Evolutionary conservation across 2,113 vertebrate species (phyloP).

Genomic region (Tetraodon nigroviridis): DNA sequence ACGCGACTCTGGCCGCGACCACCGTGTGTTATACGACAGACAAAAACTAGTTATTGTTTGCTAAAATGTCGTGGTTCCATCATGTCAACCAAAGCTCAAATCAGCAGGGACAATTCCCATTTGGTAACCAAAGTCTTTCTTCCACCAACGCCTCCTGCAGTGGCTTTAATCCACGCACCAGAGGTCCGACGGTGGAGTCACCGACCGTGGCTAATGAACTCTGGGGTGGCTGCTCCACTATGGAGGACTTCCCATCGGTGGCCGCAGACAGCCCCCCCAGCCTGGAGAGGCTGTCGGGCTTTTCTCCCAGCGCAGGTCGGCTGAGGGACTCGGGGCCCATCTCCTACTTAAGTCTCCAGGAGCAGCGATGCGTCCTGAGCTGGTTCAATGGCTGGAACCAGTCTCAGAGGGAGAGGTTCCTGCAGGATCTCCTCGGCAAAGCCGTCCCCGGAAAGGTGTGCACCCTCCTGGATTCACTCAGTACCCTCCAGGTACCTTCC

Average conservation of each 20-base stretch:
- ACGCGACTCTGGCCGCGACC: too few relatives aligned
- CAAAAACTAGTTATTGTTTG: background rate
- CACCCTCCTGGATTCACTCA: constrained; percentile 80
- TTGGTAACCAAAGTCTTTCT: constrained; percentile 22
- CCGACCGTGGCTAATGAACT: constrained; percentile 8
- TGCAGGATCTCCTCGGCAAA: constrained; percentile 83
- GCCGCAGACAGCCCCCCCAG: constrained; percentile 52
- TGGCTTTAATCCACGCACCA: constrained; percentile 12
- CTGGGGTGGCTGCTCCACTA: constrained; percentile 26
- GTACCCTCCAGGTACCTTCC: constrained; percentile 74
- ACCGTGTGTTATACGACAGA: too few relatives aligned
- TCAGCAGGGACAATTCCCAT: constrained; percentile 25
- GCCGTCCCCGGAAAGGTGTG: constrained; percentile 86
- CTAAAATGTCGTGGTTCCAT: constrained; percentile 70
- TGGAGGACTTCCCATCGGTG: constrained; percentile 47
- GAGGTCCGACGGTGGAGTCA: constrained; percentile 4
- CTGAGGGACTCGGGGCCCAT: constrained; percentile 53
- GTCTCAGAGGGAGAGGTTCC: constrained; percentile 77
- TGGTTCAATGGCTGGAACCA: constrained; percentile 82
- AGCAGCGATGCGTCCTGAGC: constrained; percentile 84
- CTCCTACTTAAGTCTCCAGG: constrained; percentile 82
- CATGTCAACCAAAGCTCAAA: constrained; percentile 43
- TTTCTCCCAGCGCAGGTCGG: constrained; percentile 31
- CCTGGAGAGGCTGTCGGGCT: constrained; percentile 60
- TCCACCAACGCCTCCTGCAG: constrained; percentile 15